phyloP scores from a whole-genome alignment of 2,113 vertebrate genomes.

The Hemibagrus wyckioides region DNA sequence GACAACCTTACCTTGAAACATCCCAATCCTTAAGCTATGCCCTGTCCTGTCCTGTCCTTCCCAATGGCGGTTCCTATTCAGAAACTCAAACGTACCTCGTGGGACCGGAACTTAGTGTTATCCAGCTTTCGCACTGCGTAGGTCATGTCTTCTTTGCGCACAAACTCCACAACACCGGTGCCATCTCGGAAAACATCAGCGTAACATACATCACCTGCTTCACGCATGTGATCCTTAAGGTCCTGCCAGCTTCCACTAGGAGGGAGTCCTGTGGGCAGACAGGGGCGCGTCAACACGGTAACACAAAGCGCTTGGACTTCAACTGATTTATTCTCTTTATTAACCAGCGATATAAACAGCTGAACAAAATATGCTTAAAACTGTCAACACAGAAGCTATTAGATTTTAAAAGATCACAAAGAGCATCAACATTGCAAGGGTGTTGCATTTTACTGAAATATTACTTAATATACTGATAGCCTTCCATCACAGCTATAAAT shows the following conservation, averaged over 20 bases:
- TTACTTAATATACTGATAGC: neutral
- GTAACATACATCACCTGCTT: conserved; percentile 85
- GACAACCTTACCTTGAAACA: conserved; percentile 57
- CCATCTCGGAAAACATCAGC: conserved; percentile 83
- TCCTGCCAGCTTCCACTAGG: conserved; percentile 89
- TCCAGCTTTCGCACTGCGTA: conserved; percentile 83
- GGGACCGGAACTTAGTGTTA: conserved; percentile 83
- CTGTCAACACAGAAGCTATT: neutral
- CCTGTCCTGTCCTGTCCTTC: conserved; percentile 47
- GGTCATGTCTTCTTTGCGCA: conserved; percentile 86
- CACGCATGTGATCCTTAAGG: conserved; percentile 84
- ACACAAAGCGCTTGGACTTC: neutral
- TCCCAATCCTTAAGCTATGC: conserved; percentile 52
- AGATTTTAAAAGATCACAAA: too few relatives aligned
- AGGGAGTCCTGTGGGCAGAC: conserved; percentile 72
- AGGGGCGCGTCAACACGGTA: neutral
- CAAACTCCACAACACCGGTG: conserved; percentile 84
- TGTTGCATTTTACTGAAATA: too few relatives aligned
- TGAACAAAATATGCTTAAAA: neutral
- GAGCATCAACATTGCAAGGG: too few relatives aligned
- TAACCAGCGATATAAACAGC: neutral
- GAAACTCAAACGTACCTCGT: conserved; percentile 73
- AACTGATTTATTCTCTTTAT: neutral
- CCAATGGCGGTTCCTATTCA: conserved; percentile 52
- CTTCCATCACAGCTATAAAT: neutral